Percentiles rank a stretch among this genome's conserved stretches.
phyloP scores from a whole-genome alignment of 2,888 invertebrate genomes.

The Oegoconia quadripuncta region DNA sequence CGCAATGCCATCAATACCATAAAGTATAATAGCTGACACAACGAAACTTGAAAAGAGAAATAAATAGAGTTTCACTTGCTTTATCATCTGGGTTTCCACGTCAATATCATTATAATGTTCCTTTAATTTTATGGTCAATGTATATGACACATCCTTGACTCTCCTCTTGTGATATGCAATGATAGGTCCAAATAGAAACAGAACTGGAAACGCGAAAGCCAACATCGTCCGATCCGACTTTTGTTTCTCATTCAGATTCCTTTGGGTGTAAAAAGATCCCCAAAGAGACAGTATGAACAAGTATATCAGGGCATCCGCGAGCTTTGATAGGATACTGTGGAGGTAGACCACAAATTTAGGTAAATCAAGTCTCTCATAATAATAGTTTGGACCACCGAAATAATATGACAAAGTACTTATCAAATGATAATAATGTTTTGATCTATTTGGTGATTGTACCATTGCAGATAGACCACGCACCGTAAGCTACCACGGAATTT shows the following conservation, averaged over 20 bases:
- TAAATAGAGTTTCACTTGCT: no score
- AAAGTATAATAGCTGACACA: no score
- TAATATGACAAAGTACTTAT: background rate
- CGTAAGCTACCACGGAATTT: no score
- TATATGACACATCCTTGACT: conserved; percentile 22
- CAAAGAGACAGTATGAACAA: conserved; percentile 14
- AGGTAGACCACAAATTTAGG: conserved; percentile 1
- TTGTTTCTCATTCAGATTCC: no score
- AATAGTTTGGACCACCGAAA: conserved; percentile 2
- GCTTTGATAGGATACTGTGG: conserved; percentile 5
- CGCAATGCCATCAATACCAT: no score
- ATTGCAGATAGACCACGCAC: no score
- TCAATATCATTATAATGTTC: no score
- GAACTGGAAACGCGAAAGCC: conserved; percentile 23
- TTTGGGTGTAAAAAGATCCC: no score
- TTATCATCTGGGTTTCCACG: no score
- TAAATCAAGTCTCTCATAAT: conserved; percentile 2
- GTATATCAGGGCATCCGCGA: background rate
- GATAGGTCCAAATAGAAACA: background rate
- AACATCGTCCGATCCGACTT: conserved; percentile 29
- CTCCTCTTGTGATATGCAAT: conserved; percentile 30
- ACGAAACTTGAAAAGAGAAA: no score
- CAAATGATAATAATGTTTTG: background rate
- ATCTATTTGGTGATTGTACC: background rate
- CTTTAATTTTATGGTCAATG: no score